Conservation (phyloP, 92 coral and sea anemone species). For the Desmophyllum pertusum region DNA sequence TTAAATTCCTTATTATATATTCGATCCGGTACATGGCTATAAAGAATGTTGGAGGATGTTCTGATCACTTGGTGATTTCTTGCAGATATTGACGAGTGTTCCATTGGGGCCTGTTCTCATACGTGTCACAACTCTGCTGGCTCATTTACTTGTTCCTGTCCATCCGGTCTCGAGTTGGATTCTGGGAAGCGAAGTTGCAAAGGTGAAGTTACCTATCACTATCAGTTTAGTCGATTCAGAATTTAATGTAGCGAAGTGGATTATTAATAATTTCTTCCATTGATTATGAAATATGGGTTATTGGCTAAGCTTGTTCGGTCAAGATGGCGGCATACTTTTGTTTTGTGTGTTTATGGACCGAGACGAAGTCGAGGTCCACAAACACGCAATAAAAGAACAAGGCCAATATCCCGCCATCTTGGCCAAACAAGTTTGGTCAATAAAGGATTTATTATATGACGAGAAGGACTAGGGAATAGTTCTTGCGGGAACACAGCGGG, state of each 20-base stretch:
- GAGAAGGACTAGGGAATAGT: no score
- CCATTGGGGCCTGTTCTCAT: conserved; percentile 83
- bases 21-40: background rate
- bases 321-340: no score
- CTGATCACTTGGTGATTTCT: background rate
- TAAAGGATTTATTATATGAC: no score
- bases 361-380: no score
- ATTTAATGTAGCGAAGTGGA: background rate
- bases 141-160: conserved; percentile 75
- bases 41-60: background rate
- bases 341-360: no score
- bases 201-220: conserved; percentile 30
- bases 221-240: background rate
- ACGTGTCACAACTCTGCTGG: conserved; percentile 80
- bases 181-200: conserved; percentile 71
- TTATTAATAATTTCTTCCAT: no score
- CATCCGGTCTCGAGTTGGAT: conserved; percentile 68
- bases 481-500: no score
- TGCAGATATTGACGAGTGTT: conserved; percentile 88
- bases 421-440: no score
- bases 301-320: background rate
- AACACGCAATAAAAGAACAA: no score
- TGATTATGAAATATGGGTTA: background rate
- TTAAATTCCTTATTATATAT: background rate
- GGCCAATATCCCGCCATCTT: no score